Percentiles rank a stretch among this genome's conserved stretches.
These are phyloP conservation scores for Fragum sueziense DNA, from an alignment of 2,888 invertebrate species.

Conservation along the genomic window DNA sequence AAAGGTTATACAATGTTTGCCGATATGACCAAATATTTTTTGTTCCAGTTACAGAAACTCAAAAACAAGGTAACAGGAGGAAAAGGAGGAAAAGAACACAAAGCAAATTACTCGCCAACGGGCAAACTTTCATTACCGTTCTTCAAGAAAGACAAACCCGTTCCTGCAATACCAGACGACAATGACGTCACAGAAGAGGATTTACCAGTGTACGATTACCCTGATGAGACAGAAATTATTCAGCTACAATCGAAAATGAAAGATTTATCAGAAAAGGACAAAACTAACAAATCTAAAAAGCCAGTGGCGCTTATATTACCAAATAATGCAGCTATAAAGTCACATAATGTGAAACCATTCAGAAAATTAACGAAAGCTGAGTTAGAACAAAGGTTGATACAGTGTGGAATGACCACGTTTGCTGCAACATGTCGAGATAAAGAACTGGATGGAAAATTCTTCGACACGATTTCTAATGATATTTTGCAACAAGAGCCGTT, in stretches of 20 bases:
- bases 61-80: neutral
- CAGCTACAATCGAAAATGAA: neutral
- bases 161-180: no score
- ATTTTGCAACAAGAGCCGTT: constrained; percentile 10
- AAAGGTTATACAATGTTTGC: no score
- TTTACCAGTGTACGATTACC: constrained; percentile 1
- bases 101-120: neutral
- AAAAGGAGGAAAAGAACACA: constrained; percentile 1
- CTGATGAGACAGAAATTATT: constrained; percentile 5
- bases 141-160: neutral
- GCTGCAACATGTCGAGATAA: constrained; percentile 13
- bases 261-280: neutral
- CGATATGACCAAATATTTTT: no score
- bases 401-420: constrained; percentile 15
- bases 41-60: neutral
- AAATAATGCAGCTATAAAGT: neutral
- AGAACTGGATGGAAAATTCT: constrained; percentile 32
- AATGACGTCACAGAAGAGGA: neutral
- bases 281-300: neutral
- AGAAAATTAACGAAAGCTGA: constrained; percentile 18
- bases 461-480: constrained; percentile 18
- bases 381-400: constrained; percentile 22
- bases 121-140: neutral
- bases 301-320: constrained; percentile 18
- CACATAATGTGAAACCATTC: constrained; percentile 24